These are phyloP conservation scores for Sus cebifrons DNA, from an alignment of 2,797 vertebrate genomes.

Conservation along the genomic window DNA sequence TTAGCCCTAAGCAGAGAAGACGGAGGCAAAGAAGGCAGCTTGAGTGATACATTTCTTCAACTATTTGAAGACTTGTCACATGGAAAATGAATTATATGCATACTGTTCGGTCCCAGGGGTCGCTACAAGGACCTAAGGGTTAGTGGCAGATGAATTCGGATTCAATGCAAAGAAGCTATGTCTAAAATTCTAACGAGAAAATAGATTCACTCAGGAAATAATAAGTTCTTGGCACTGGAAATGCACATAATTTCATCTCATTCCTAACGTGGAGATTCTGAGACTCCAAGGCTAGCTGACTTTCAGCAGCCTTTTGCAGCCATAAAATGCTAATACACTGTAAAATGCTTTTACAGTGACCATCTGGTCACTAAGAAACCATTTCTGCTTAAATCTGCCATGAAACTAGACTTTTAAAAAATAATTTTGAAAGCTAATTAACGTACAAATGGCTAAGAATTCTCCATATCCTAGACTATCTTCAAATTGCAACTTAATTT, in stretches of 20 bases:
- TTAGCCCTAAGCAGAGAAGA: not conserved
- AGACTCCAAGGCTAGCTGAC: not conserved
- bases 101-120: not conserved
- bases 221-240: not conserved
- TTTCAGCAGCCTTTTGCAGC: not conserved
- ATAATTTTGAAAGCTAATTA: constrained; percentile 47
- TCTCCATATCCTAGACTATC: not conserved
- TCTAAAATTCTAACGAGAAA: constrained; percentile 45
- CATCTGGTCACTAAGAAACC: constrained; percentile 30
- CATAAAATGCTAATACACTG: constrained; percentile 16
- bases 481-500: constrained; percentile 39
- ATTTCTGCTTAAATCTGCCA: constrained; percentile 57
- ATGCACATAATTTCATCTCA: not conserved
- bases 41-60: constrained; percentile 10
- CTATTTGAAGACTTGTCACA: constrained; percentile 31
- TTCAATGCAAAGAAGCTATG: not conserved
- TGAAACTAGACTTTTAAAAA: constrained; percentile 52
- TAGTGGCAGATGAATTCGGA: constrained; percentile 17
- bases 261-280: not conserved
- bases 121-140: not conserved
- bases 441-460: constrained; percentile 24
- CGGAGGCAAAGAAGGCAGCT: not conserved
- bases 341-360: not conserved
- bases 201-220: not conserved
- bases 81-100: constrained; percentile 34